Percentiles rank a stretch among this genome's conserved stretches.
These are phyloP conservation scores for Drosophila melanosoma DNA, from an alignment of 2,888 invertebrate species.

Conservation along the genomic window DNA sequence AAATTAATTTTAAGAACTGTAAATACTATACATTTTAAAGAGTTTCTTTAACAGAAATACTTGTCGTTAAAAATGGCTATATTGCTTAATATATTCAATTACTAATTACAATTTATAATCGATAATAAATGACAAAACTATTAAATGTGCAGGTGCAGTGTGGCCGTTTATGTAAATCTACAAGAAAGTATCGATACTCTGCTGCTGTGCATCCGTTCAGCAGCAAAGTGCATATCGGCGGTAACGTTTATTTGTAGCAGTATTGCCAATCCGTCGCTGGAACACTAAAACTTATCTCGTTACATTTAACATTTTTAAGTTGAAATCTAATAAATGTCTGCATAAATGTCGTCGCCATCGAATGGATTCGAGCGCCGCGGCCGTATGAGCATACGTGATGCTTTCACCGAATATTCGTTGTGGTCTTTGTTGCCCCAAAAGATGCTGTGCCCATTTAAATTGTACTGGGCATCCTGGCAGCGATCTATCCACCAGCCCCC, in stretches of 20 bases:
- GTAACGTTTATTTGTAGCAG: constrained; percentile 60
- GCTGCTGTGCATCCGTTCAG: constrained; percentile 40
- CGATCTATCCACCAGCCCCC: constrained; percentile 88
- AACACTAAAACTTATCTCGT: constrained; percentile 10
- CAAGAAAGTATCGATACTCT: constrained; percentile 26
- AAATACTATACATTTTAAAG: not conserved
- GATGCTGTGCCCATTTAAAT: constrained; percentile 84
- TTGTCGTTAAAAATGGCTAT: not conserved
- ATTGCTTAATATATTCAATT: not conserved
- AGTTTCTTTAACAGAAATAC: too few species aligned
- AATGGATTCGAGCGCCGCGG: constrained; percentile 51
- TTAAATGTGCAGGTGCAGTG: constrained; percentile 8
- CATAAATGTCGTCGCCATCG: constrained; percentile 29
- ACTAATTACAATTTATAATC: too few species aligned
- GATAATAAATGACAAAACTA: not conserved
- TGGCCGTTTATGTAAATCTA: constrained; percentile 7
- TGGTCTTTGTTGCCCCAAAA: constrained; percentile 87
- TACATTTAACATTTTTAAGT: constrained; percentile 19
- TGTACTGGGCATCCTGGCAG: constrained; percentile 75
- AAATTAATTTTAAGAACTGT: not conserved
- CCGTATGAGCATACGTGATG: constrained; percentile 85
- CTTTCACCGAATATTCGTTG: constrained; percentile 86
- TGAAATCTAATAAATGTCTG: constrained; percentile 19
- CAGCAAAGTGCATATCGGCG: constrained; percentile 40
- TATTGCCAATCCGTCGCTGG: constrained; percentile 39